These are phyloP conservation scores for Drosophila obscura DNA, from an alignment of 1,140 invertebrate species.

Conservation along the genomic window DNA sequence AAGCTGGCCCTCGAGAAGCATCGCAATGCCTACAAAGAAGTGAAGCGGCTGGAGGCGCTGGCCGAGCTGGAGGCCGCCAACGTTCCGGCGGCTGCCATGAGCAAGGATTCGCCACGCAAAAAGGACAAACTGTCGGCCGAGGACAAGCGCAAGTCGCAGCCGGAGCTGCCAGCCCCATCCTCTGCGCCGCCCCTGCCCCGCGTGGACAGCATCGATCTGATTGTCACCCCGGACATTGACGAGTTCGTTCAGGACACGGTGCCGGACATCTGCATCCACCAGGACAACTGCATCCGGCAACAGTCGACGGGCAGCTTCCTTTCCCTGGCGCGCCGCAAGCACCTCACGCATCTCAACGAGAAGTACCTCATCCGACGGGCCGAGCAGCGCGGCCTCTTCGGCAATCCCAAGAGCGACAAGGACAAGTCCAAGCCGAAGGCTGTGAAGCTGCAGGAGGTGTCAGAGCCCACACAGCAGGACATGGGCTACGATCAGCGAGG, in stretches of 20 bases:
- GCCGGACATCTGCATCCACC: slow-evolving; percentile 85
- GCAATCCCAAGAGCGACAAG: slow-evolving; percentile 81
- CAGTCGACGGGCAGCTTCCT: slow-evolving; percentile 88
- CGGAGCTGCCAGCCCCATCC: slow-evolving; percentile 24
- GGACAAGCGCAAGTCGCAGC: slow-evolving; percentile 51
- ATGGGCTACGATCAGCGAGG: slow-evolving; percentile 51
- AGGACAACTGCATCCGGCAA: slow-evolving; percentile 84
- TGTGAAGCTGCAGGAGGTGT: slow-evolving; percentile 52
- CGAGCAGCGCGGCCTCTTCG: slow-evolving; percentile 90
- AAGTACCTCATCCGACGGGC: slow-evolving; percentile 92
- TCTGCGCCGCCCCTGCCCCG: slow-evolving; percentile 25
- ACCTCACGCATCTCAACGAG: slow-evolving; percentile 89
- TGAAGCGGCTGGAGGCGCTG: slow-evolving; percentile 73
- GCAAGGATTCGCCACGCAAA: slow-evolving; percentile 65
- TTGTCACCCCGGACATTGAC: slow-evolving; percentile 87
- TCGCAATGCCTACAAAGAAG: slow-evolving; percentile 74
- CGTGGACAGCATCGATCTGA: slow-evolving; percentile 68
- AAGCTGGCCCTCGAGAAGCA: slow-evolving; percentile 87
- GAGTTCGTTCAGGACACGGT: slow-evolving; percentile 87
- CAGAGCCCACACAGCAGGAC: slow-evolving; percentile 47
- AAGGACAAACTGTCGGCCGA: slow-evolving; percentile 59
- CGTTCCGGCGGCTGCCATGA: slow-evolving; percentile 76
- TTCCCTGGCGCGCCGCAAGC: slow-evolving; percentile 89
- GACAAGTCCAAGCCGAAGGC: slow-evolving; percentile 55
- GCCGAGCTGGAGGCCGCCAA: slow-evolving; percentile 76